Base-by-base conservation (phyloP, 2,797 vertebrate genomes). In the Loriculus beryllinus region DNA sequence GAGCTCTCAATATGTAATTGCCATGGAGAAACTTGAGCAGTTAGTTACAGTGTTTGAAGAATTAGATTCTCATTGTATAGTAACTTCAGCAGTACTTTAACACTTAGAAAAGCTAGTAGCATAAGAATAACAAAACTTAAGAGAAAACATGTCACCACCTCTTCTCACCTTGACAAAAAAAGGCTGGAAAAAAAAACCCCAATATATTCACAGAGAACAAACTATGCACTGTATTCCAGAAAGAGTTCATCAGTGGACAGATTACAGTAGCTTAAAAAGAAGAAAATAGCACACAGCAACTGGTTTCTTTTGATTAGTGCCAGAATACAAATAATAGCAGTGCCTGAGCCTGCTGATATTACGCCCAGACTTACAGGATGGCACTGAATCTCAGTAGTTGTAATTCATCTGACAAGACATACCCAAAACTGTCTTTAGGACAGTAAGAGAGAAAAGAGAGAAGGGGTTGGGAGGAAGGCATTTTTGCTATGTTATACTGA, bases 251-350 rank as follows among this genome's bases (percentile, higher is more conserved):
- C 68, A 87, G 35, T 23, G 33, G 64, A 82, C 68, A 90, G 81
- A 87, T 64, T 60, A 74, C 45, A 88, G 54, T 48, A 9, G 60
- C 42, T 85, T 87, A 82, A 77, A 70, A 89, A 68, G 65, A 77
- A 63, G 17, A 84, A 89, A 82, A 87, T 1, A 1, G 57, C 31
- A 72, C 59, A 86, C 40, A 94, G 56, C 68, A 84, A 69, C 22
- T 77, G 26, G 71, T 74, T 81, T 86, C n/a, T 81, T 93, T 85
- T 78, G 65, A 83, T 60, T 80, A 68, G 39, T 62, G 52, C 35
- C 85, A 96, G 65, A 89, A 93, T 49, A 81, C 60, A 89, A 91
- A 52, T 68, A 96, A 89, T 28, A 87, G 45, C 72, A 85, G 40
- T 42, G 56, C 56, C 76, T 52, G 45, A 91, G 62, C 29, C 52